Conservation (phyloP, 2,888 invertebrate genomes). For the Ptychoptera albimana region DNA sequence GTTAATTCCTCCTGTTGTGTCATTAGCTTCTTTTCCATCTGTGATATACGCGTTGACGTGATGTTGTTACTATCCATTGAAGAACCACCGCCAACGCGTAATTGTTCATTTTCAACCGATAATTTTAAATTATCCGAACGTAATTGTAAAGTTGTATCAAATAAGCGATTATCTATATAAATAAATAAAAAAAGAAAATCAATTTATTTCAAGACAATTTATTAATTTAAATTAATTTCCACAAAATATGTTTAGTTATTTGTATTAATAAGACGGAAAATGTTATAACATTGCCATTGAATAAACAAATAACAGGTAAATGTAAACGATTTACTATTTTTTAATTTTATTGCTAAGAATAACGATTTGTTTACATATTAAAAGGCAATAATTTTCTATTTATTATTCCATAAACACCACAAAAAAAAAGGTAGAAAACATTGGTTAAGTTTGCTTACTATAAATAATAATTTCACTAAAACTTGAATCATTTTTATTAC, state of each 20-base stretch:
- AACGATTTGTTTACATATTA: background rate
- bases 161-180: conserved; percentile 63
- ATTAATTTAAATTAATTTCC: background rate
- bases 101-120: conserved; percentile 70
- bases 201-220: background rate
- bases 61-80: conserved; percentile 18
- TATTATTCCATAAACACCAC: background rate
- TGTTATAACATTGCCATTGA: background rate
- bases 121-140: conserved; percentile 73
- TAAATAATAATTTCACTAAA: conserved; percentile 67
- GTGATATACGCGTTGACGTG: conserved; percentile 36
- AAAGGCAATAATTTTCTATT: background rate
- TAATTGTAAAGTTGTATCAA: conserved; percentile 66
- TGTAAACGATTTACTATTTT: no score
- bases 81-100: conserved; percentile 39
- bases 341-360: background rate
- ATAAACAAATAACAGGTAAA: no score
- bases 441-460: conserved; percentile 48
- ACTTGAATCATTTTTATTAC: conserved; percentile 57
- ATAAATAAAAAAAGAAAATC: background rate
- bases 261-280: no score
- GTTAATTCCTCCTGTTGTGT: conserved; percentile 86
- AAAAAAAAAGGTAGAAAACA: conserved; percentile 3
- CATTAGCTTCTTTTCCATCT: conserved; percentile 71
- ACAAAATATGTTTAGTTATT: background rate